These are phyloP conservation scores for Lucinisca nassula DNA, from an alignment of 2,888 invertebrate species.

Conservation along the genomic window DNA sequence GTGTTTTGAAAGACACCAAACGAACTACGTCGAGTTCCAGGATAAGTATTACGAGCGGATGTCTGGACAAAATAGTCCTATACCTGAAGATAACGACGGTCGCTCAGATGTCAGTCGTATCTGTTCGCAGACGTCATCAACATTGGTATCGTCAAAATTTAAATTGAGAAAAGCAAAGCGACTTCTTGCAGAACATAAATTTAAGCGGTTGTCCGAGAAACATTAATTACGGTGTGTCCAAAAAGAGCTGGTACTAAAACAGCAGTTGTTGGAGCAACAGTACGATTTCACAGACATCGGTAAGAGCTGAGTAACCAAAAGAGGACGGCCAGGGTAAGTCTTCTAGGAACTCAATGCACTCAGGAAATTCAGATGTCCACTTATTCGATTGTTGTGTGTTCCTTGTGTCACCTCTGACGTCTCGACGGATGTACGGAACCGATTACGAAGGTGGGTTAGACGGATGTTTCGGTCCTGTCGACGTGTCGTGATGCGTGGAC, in stretches of 20 bases:
- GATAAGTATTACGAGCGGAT: slow-evolving; percentile 21
- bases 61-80: background rate
- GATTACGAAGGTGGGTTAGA: no score
- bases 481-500: no score
- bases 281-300: no score
- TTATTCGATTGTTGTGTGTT: no score
- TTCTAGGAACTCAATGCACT: no score
- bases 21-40: background rate
- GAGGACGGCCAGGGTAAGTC: no score
- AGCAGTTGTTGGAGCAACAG: slow-evolving; percentile 20
- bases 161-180: slow-evolving; percentile 24
- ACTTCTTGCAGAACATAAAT: slow-evolving; percentile 11
- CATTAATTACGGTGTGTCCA: slow-evolving; percentile 8
- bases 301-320: no score
- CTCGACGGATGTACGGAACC: no score
- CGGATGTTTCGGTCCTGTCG: no score
- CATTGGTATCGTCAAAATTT: background rate
- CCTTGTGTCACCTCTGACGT: no score
- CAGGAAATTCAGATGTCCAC: no score
- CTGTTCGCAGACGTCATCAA: background rate
- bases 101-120: background rate
- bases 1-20: background rate
- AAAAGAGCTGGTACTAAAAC: slow-evolving; percentile 8
- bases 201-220: slow-evolving; percentile 20
- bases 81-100: background rate